A percentile compares a stretch with the other conserved stretches of the same genome.
phyloP scores from a whole-genome alignment of 2,797 vertebrate species.

The Triplophysa yarkandensis region DNA sequence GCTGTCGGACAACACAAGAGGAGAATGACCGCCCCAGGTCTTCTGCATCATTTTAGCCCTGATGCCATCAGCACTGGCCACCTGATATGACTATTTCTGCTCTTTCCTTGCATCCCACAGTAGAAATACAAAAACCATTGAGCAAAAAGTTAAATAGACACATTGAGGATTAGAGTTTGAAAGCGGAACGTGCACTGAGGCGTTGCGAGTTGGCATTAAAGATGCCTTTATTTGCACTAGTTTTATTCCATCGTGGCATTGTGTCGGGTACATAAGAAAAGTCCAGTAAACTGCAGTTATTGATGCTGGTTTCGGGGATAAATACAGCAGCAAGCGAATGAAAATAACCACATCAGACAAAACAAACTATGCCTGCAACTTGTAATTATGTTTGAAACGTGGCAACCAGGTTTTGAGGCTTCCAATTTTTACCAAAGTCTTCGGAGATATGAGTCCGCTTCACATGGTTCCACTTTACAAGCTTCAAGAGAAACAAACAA shows the following conservation, averaged over 20 bases:
- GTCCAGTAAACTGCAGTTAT: slow-evolving; percentile 57
- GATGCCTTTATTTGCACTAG: slow-evolving; percentile 55
- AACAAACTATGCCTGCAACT: slow-evolving; percentile 69
- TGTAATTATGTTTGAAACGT: slow-evolving; percentile 77
- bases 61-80: slow-evolving; percentile 1
- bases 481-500: slow-evolving; percentile 81
- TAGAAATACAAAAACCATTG: slow-evolving; percentile 7
- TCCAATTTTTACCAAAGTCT: slow-evolving; percentile 73
- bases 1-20: neutral
- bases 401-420: slow-evolving; percentile 73
- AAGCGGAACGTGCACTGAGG: slow-evolving; percentile 18
- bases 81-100: slow-evolving; percentile 33
- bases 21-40: neutral
- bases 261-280: slow-evolving; percentile 61
- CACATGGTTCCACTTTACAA: slow-evolving; percentile 81
- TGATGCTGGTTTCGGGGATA: slow-evolving; percentile 60
- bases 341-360: slow-evolving; percentile 71
- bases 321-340: slow-evolving; percentile 54
- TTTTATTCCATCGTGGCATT: slow-evolving; percentile 60
- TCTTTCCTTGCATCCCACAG: neutral
- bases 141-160: neutral
- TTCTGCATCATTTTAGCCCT: slow-evolving; percentile 13
- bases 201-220: slow-evolving; percentile 24
- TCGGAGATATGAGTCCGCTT: slow-evolving; percentile 70
- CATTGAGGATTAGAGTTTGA: neutral